These are phyloP conservation scores for Mionectes macconnelli DNA, from an alignment of 2,113 vertebrate species.

Conservation along the genomic window DNA sequence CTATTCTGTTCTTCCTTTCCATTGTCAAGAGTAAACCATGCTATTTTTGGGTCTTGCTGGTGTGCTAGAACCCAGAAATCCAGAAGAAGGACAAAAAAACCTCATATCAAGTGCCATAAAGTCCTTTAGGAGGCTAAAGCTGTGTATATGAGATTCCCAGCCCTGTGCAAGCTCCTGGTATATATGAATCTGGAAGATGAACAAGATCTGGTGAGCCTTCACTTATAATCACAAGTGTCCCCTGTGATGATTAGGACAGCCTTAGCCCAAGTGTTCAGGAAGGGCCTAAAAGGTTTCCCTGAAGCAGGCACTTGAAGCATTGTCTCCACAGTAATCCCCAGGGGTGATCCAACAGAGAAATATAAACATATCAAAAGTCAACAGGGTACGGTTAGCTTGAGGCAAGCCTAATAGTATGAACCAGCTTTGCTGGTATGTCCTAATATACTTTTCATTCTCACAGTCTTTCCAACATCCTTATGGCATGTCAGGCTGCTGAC, in stretches of 20 bases:
- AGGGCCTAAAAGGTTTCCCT: background rate
- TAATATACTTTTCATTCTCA: background rate
- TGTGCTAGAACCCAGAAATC: background rate
- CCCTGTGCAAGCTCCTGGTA: background rate
- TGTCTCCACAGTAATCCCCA: background rate
- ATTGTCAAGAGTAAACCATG: background rate
- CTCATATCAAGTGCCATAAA: background rate
- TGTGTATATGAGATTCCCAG: background rate
- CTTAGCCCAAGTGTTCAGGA: background rate
- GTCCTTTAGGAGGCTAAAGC: background rate
- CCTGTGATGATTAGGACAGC: background rate
- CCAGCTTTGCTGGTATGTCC: background rate
- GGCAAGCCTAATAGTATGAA: background rate
- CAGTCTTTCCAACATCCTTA: background rate
- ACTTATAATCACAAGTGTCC: background rate
- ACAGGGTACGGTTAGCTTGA: background rate
- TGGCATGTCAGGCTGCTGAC: background rate
- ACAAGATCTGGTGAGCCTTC: background rate
- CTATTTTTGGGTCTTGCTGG: background rate
- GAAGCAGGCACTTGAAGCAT: background rate
- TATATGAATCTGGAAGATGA: background rate
- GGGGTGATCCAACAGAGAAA: background rate
- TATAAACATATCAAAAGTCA: background rate
- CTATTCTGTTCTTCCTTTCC: background rate
- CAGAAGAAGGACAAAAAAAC: background rate